Conservation (phyloP, 2,888 invertebrate species). For the Cryptophagus acutangulus region DNA sequence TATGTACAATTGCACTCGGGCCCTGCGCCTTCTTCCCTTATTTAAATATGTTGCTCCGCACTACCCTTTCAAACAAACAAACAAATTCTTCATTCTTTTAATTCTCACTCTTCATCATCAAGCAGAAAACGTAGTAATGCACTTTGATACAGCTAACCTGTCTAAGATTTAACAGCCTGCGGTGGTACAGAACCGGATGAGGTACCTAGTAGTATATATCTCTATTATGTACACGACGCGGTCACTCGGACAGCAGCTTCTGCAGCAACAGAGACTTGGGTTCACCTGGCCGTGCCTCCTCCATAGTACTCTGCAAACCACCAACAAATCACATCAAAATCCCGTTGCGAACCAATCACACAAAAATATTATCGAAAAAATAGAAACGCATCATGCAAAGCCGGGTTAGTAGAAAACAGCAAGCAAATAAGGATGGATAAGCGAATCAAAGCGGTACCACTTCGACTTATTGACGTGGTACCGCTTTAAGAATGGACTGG, state of each 20-base stretch:
- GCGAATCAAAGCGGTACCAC: slow-evolving; percentile 34
- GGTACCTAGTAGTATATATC: slow-evolving; percentile 51
- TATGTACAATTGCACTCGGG: slow-evolving; percentile 50
- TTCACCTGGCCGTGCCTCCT: slow-evolving; percentile 71
- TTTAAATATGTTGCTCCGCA: slow-evolving; percentile 41
- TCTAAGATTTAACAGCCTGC: slow-evolving; percentile 50
- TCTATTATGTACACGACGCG: slow-evolving; percentile 46
- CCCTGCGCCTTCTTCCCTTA: slow-evolving; percentile 42
- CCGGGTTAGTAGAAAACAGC: slow-evolving; percentile 36
- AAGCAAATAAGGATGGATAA: slow-evolving; percentile 9
- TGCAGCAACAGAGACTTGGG: slow-evolving; percentile 76
- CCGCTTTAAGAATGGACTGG: slow-evolving; percentile 34
- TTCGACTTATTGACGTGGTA: too few species aligned
- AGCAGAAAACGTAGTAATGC: slow-evolving; percentile 49
- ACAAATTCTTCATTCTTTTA: too few species aligned
- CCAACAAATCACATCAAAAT: slow-evolving; percentile 11
- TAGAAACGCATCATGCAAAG: slow-evolving; percentile 28
- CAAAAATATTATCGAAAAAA: slow-evolving; percentile 12
- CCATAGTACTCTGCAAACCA: slow-evolving; percentile 64
- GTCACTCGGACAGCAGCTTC: slow-evolving; percentile 72
- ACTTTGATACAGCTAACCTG: slow-evolving; percentile 51
- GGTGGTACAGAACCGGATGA: slow-evolving; percentile 48
- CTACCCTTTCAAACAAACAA: slow-evolving; percentile 43
- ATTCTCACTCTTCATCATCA: too few species aligned
- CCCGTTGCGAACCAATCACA: neutral